A percentile compares a stretch with the other conserved stretches of the same genome.
Conservation (phyloP, 2,113 vertebrate genomes). For the Ellobius talpinus region DNA sequence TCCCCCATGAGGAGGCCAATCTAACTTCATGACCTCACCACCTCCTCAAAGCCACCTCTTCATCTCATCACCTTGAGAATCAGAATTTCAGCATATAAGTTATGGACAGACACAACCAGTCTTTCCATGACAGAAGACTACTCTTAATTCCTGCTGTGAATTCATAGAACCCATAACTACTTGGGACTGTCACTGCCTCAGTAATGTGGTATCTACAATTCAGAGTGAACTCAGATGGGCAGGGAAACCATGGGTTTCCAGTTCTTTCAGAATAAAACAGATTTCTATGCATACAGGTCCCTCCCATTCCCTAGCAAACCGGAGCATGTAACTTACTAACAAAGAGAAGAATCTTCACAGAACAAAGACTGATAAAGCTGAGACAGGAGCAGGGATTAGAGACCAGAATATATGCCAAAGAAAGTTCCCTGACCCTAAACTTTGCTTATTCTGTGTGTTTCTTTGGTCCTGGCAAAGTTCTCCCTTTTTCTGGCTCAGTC, state of each 20-base stretch:
- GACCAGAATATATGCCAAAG: background rate
- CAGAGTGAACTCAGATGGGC: background rate
- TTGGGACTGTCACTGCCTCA: background rate
- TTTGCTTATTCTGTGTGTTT: background rate
- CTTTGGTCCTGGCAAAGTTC: background rate
- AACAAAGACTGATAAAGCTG: conserved; percentile 3
- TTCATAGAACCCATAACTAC: background rate
- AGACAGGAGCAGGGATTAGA: background rate
- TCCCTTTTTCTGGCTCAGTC: background rate
- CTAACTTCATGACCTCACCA: background rate
- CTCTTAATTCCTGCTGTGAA: background rate
- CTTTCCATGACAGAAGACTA: background rate
- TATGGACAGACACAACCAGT: background rate
- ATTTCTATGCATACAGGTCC: background rate
- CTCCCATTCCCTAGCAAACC: background rate
- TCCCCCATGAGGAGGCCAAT: background rate
- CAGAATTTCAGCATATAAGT: background rate
- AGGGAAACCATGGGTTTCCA: background rate
- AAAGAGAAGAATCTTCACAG: background rate
- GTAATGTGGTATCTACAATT: background rate
- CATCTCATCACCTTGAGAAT: background rate
- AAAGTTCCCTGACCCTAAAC: background rate
- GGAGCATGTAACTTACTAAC: background rate
- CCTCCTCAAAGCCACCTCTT: background rate
- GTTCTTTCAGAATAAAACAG: conserved; percentile 17